Base-by-base conservation (phyloP, 37 sponge, comb jelly and placozoan species). In the Agelas oroides region DNA sequence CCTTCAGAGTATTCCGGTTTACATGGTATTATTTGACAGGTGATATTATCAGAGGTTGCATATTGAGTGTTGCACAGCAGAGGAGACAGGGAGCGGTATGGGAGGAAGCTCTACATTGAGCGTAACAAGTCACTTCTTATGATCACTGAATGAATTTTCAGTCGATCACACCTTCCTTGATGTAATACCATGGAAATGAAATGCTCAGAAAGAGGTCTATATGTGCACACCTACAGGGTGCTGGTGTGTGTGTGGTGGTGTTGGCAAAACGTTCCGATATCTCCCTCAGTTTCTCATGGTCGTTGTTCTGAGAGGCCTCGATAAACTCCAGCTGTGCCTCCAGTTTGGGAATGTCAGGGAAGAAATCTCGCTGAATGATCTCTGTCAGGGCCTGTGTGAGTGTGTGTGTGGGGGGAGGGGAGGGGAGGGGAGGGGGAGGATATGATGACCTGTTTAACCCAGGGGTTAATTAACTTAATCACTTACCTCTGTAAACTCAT, bases 351-450 rank as follows among this genome's bases (percentile, higher is more conserved):
- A 95, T 71, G 78, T 97, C 96, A 0, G 98, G 98, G 75, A 97
- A 97, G 91, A 97, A 97, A 70, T 97, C 98, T 38, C 98, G 28
- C n/a, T 87, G 76, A 41, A 97, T 95, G 39, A 97, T 97, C 23
- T 75, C 63, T 25, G 80, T 85, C 67, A 97, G 53, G 14, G 87
- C 79, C 98, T 97, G 75, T 53, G 41, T 46, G 46, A 12, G 46
- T 46, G 46, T n/a, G 46, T 12, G 56, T 5, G 3, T 3, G 40
- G 2, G 23, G 28, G 23, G 24, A 46, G 46, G n/a, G n/a, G n/a
- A n/a, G n/a, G n/a, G n/a, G n/a, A n/a, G n/a, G n/a, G n/a, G n/a
- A n/a, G n/a, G n/a, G n/a, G 21, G 27, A 76, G 55, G 17, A 66
- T n/a, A 78, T 46, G 34, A 38, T 8, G 8, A 80, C 15, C 20